Evolutionary conservation across 1,140 invertebrate species (phyloP).

Genomic region (Anastatus disparis): DNA sequence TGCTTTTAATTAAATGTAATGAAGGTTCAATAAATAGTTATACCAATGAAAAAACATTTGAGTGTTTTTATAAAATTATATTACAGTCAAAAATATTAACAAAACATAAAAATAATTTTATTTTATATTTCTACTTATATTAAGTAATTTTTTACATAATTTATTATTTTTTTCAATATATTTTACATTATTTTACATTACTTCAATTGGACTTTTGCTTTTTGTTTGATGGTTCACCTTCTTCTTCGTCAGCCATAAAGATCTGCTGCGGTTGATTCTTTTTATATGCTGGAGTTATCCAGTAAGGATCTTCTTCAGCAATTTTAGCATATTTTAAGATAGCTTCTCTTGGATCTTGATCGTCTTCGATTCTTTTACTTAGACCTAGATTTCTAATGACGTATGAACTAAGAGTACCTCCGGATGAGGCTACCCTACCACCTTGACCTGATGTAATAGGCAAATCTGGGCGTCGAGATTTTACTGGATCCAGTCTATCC

Average conservation of each 20-base stretch:
- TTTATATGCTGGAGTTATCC: slow-evolving; percentile 91
- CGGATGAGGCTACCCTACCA: slow-evolving; percentile 93
- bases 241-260: slow-evolving; percentile 74
- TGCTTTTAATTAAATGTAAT: too few species aligned
- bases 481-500: slow-evolving; percentile 89
- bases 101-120: too few species aligned
- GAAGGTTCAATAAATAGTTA: too few species aligned
- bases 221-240: slow-evolving; percentile 63
- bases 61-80: too few species aligned
- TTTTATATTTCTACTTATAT: too few species aligned
- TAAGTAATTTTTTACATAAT: too few species aligned
- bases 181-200: too few species aligned
- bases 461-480: slow-evolving; percentile 92
- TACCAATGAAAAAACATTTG: too few species aligned
- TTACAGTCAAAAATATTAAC: too few species aligned
- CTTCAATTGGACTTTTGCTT: too few species aligned
- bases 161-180: too few species aligned
- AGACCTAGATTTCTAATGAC: slow-evolving; percentile 95
- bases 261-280: slow-evolving; percentile 86
- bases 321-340: slow-evolving; percentile 98
- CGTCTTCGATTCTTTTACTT: slow-evolving; percentile 92
- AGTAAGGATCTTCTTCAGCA: slow-evolving; percentile 96
- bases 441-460: slow-evolving; percentile 89
- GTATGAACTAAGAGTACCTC: slow-evolving; percentile 96
- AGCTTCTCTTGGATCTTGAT: slow-evolving; percentile 95